These are phyloP conservation scores for Coenonympha arcania DNA, from an alignment of 2,888 invertebrate genomes.

Conservation along the genomic window DNA sequence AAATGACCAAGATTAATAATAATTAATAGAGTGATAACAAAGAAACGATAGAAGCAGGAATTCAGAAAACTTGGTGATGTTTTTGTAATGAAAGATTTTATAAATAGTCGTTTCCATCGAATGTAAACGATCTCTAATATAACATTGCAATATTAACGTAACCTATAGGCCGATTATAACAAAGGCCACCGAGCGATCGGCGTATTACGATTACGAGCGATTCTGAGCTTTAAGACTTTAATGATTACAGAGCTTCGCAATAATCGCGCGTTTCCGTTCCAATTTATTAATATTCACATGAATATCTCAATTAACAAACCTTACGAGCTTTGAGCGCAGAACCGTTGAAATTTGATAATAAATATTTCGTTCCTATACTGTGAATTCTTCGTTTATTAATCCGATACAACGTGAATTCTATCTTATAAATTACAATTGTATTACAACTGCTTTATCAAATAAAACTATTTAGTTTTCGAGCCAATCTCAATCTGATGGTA, in stretches of 20 bases:
- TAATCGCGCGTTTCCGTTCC: background rate
- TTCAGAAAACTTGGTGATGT: too few relatives aligned
- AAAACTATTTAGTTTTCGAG: too few relatives aligned
- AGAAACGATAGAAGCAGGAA: too few relatives aligned
- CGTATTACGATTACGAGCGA: slow-evolving; percentile 30
- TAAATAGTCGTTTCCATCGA: slow-evolving; percentile 18
- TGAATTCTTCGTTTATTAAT: background rate
- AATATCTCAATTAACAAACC: background rate
- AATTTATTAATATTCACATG: slow-evolving; percentile 2
- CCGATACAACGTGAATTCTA: background rate
- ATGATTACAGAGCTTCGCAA: slow-evolving; percentile 9
- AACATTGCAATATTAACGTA: slow-evolving; percentile 46
- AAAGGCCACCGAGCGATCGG: slow-evolving; percentile 29
- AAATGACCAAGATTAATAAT: too few relatives aligned
- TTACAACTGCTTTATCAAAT: too few relatives aligned
- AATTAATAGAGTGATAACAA: too few relatives aligned
- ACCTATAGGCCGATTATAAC: slow-evolving; percentile 29
- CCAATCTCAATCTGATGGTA: too few relatives aligned
- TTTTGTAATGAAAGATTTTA: background rate
- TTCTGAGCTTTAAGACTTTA: slow-evolving; percentile 24
- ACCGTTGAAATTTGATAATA: background rate
- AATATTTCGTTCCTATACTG: background rate
- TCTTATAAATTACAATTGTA: too few relatives aligned
- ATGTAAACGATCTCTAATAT: slow-evolving; percentile 44
- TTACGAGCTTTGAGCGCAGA: background rate